Percentiles rank a stretch among this genome's conserved stretches.
Conservation (phyloP, 2,888 invertebrate genomes). For the Pristionchus entomophagus region DNA sequence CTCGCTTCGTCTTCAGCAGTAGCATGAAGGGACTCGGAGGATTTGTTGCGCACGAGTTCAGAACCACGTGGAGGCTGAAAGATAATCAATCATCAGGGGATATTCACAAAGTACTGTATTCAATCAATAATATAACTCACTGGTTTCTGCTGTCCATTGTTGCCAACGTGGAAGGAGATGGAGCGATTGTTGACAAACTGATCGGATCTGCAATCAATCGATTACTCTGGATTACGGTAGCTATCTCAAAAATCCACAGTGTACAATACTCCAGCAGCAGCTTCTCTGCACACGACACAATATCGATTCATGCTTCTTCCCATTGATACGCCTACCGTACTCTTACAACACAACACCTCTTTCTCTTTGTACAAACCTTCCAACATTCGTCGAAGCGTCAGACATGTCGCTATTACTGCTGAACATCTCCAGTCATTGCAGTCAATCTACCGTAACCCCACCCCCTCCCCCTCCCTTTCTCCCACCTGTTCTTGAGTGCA, state of each 20-base stretch:
- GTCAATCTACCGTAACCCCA: background rate
- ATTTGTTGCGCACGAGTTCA: conserved; percentile 47
- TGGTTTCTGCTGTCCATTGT: conserved; percentile 25
- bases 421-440: background rate
- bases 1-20: conserved; percentile 48
- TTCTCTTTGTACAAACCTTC: conserved; percentile 30
- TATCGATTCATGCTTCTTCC: conserved; percentile 18
- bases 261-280: background rate
- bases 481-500: conserved; percentile 63
- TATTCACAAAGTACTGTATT: background rate
- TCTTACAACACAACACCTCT: conserved; percentile 13
- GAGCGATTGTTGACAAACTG: conserved; percentile 69
- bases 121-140: background rate
- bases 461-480: background rate
- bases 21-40: conserved; percentile 44
- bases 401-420: conserved; percentile 47
- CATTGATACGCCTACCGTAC: background rate
- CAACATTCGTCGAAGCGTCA: conserved; percentile 21
- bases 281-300: background rate
- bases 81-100: background rate
- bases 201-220: conserved; percentile 61
- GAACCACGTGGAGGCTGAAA: conserved; percentile 32
- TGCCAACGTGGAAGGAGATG: conserved; percentile 67
- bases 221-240: background rate
- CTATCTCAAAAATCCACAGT: background rate